Conservation (phyloP, 2,888 invertebrate genomes). For the Pandemis heparana region DNA sequence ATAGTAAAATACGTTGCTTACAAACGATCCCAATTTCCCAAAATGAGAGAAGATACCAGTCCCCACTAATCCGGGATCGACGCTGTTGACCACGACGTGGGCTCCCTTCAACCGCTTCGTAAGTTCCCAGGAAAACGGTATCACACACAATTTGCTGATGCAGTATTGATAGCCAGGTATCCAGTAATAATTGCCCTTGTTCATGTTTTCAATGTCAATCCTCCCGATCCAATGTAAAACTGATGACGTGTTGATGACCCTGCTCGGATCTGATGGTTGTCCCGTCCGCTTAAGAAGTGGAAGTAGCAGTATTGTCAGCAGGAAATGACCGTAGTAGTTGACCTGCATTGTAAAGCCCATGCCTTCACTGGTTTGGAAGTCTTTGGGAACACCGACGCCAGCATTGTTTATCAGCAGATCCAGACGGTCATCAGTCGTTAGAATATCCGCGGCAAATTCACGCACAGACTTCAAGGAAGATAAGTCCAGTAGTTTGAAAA, state of each 20-base stretch:
- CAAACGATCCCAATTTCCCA: slow-evolving; percentile 81
- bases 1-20: slow-evolving; percentile 86
- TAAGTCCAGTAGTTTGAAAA: slow-evolving; percentile 90
- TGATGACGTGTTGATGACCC: slow-evolving; percentile 93
- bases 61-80: slow-evolving; percentile 94
- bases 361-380: slow-evolving; percentile 89
- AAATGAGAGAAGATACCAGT: slow-evolving; percentile 88
- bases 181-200: slow-evolving; percentile 83
- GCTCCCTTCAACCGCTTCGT: slow-evolving; percentile 87
- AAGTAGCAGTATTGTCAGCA: slow-evolving; percentile 94
- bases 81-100: slow-evolving; percentile 90
- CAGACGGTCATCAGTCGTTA: slow-evolving; percentile 88
- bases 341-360: slow-evolving; percentile 96
- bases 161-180: slow-evolving; percentile 83
- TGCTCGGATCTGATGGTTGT: slow-evolving; percentile 85
- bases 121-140: slow-evolving; percentile 90
- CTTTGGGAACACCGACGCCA: slow-evolving; percentile 89
- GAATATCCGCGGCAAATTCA: slow-evolving; percentile 92
- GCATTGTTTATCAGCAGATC: slow-evolving; percentile 96
- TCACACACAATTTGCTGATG: slow-evolving; percentile 89
- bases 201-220: slow-evolving; percentile 87
- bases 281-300: slow-evolving; percentile 89
- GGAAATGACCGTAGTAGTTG: slow-evolving; percentile 96
- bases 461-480: slow-evolving; percentile 91
- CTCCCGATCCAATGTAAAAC: slow-evolving; percentile 89